Base-by-base conservation (phyloP, 2,113 vertebrate species). In the Sterna hirundo region DNA sequence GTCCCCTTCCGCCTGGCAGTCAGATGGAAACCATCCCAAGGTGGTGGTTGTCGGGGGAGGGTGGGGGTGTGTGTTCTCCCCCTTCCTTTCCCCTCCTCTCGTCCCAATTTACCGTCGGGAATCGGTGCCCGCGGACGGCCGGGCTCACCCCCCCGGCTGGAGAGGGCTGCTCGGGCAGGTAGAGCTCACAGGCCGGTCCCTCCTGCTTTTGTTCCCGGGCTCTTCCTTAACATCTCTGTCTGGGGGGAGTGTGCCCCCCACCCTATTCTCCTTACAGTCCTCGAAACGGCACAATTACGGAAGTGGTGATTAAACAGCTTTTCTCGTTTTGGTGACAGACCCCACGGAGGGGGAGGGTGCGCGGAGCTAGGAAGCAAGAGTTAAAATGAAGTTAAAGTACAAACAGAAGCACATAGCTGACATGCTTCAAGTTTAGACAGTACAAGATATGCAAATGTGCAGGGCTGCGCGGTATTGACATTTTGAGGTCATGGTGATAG, bases 401-500 rank as follows among this genome's bases (percentile, higher is more conserved):
- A 96, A 97, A 97, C 89, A 94, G 95, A 78, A 87, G 94, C 95
- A 92, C 92, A 96, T 94, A 96, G 97, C 94, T 97, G 97, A 97
- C 97, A 93, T 94, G 93, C 96, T 97, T 97, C 97, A 96, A 97
- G 97, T 96, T 97, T 92, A 97, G 96, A 97, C 97, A 96, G 97
- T 96, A 87, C 91, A 76, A 88, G 95, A 89, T 97, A 97, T 97
- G 97, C 89, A 93, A 94, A 94, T 91, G 74, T 2, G 21, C 85
- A 58, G 90, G 95, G 97, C 94, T 97, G 94, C 9, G 71, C 32
- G 3, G 85, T 97, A 97, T 97, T 97, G 97, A 97, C 97, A 97
- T 97, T 97, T 97, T 97, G 97, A 97, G 97, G 97, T 97, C 97
- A 97, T 78, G 93, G 96, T 97, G 97, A 97, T 97, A 97, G 96